Evolutionary conservation across 2,888 invertebrate genomes (phyloP).

Genomic region (Odontothrips loti): DNA sequence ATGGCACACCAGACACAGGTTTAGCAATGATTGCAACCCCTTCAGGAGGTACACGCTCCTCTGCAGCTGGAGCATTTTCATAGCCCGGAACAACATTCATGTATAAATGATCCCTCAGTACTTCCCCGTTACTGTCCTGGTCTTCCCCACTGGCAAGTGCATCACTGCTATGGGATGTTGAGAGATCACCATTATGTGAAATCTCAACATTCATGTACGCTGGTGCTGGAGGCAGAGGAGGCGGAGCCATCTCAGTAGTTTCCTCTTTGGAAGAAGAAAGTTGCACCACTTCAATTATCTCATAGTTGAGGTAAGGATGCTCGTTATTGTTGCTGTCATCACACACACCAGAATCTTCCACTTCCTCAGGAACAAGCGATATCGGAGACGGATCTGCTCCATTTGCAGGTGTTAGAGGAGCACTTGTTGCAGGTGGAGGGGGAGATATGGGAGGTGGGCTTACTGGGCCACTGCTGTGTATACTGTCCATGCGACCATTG

Average conservation of each 20-base stretch:
- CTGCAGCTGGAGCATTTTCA: constrained; percentile 38
- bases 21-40: background rate
- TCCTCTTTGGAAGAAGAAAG: background rate
- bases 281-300: constrained; percentile 15
- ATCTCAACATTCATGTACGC: constrained; percentile 47
- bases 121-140: background rate
- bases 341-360: background rate
- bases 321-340: constrained; percentile 17
- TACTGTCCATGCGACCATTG: background rate
- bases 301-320: background rate
- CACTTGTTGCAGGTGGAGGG: constrained; percentile 50
- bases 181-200: constrained; percentile 41
- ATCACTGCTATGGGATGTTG: constrained; percentile 37
- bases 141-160: constrained; percentile 36
- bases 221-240: constrained; percentile 36
- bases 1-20: background rate
- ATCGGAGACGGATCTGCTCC: background rate
- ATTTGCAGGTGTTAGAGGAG: background rate
- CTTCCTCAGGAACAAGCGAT: background rate
- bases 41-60: background rate
- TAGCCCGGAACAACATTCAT: constrained; percentile 50
- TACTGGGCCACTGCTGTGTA: constrained; percentile 42
- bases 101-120: constrained; percentile 40
- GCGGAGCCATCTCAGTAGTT: constrained; percentile 37
- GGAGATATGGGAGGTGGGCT: constrained; percentile 46